A percentile compares a stretch with the other conserved stretches of the same genome.
Evolutionary conservation across 2,797 vertebrate species (phyloP).

Genomic region (Rhabdomys pumilio): DNA sequence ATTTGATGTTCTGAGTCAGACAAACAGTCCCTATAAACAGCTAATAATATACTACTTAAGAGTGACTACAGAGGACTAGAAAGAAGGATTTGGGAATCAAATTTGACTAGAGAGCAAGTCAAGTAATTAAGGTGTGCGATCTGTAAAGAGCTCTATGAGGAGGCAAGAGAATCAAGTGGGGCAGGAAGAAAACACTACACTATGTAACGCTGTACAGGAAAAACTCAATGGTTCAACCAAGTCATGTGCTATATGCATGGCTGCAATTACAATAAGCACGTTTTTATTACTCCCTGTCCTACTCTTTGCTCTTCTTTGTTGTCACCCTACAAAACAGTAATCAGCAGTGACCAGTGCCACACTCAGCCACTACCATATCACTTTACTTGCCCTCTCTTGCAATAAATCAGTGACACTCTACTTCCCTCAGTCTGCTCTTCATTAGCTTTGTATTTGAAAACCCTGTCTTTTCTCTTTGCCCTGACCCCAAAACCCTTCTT

Average conservation of each 20-base stretch:
- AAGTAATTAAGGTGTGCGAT: not conserved
- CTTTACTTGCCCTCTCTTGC: not conserved
- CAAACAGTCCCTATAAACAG: constrained; percentile 19
- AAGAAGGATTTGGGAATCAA: not conserved
- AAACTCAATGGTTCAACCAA: not conserved
- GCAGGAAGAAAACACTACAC: not conserved
- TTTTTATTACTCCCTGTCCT: no score
- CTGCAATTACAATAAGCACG: not conserved
- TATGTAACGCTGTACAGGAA: not conserved
- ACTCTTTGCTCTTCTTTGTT: not conserved
- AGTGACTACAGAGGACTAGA: not conserved
- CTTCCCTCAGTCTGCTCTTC: not conserved
- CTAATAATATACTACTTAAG: constrained; percentile 14
- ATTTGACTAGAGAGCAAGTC: not conserved
- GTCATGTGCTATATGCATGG: not conserved
- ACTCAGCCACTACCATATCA: not conserved
- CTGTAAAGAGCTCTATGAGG: not conserved
- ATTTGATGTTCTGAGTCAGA: not conserved
- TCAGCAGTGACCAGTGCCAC: not conserved
- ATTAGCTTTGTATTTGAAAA: not conserved
- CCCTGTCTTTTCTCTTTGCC: no score
- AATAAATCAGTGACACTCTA: not conserved
- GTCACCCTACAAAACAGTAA: not conserved
- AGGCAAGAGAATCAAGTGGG: not conserved
- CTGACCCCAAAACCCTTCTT: not conserved